Conservation (phyloP, 2,797 vertebrate species). For the Tokudaia tokunoshimensis region DNA sequence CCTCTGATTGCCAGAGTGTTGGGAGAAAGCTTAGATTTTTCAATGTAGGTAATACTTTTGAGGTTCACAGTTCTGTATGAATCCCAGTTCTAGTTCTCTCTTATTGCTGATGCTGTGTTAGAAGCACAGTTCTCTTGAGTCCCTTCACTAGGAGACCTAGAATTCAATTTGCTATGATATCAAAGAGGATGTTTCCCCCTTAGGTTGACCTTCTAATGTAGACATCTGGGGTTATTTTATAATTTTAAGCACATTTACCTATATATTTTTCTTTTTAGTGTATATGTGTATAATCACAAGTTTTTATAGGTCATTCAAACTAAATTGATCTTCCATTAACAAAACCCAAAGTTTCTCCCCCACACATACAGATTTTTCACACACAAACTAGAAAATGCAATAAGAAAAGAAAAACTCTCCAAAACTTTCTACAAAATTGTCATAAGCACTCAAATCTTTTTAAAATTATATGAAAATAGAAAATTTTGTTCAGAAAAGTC, state of each 20-base stretch:
- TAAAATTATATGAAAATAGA: slow-evolving; percentile 27
- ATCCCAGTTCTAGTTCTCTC: not conserved
- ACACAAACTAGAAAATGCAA: not conserved
- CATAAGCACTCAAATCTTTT: slow-evolving; percentile 1
- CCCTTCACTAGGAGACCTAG: not conserved
- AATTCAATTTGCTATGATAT: not conserved
- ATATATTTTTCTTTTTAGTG: not conserved
- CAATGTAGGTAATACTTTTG: not conserved
- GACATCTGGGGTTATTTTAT: not conserved
- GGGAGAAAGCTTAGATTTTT: not conserved
- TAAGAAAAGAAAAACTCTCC: not conserved
- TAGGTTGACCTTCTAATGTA: not conserved
- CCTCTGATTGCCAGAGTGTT: not conserved
- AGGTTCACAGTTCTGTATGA: not conserved
- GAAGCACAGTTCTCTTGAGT: not conserved
- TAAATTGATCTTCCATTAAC: not conserved
- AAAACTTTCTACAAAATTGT: slow-evolving; percentile 31
- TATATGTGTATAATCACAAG: not conserved
- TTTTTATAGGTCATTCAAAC: not conserved
- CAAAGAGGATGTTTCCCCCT: not conserved
- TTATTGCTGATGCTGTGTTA: not conserved
- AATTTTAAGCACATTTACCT: not conserved
- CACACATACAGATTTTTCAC: not conserved
- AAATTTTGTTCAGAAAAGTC: not conserved
- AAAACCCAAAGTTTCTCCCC: not conserved